Base-by-base conservation (phyloP, 2,888 invertebrate genomes). In the Seira sanloemensis region DNA sequence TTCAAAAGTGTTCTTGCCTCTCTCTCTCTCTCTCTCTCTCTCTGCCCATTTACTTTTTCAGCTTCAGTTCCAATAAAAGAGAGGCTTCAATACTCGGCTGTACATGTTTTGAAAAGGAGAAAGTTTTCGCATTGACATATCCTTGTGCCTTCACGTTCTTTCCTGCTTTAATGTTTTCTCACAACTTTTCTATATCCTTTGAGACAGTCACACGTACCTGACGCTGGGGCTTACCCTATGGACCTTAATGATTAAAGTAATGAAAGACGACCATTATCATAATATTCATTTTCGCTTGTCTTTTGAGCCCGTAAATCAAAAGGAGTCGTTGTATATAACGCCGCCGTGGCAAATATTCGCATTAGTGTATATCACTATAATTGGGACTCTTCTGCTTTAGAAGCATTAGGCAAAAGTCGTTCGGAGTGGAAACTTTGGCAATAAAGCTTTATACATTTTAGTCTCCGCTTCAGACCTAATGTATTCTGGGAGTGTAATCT, bases 201-300 rank as follows among this genome's bases (percentile, higher is more conserved):
- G 58, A 18, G 16, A 58, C 58, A 58, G n/a, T n/a, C 37, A 12
- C 12, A 37, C 18, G 58, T 58, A 58, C 18, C 58, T 58, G n/a
- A 58, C 7, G 18, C 58, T 58, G n/a, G n/a, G 2, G n/a, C 58
- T 58, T 18, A 58, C 58, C 7, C n/a, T 18, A 18, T 69, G 72
- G 46, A 66, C 75, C 71, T 83, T 83, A 83, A 83, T 83, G 83
- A 68, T 75, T 69, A 75, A 78, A 78, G 84, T 69, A 84, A 75
- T 67, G 69, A 75, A 78, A 67, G 77, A 72, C 76, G 77, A 65
- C 84, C 74, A 84, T 78, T 84, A 84, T 75, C 78, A 78, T 84
- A 71, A 84, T 84, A 84, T 79, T 84, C 84, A 84, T 84, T 84
- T 84, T 78, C 78, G 78, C 84, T 78, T 69, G 84, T 78, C 78